Evolutionary conservation across 2,113 vertebrate species (phyloP), one percentile per base, ranked within the genome.

Genomic region (Oreochromis spilurus): DNA sequence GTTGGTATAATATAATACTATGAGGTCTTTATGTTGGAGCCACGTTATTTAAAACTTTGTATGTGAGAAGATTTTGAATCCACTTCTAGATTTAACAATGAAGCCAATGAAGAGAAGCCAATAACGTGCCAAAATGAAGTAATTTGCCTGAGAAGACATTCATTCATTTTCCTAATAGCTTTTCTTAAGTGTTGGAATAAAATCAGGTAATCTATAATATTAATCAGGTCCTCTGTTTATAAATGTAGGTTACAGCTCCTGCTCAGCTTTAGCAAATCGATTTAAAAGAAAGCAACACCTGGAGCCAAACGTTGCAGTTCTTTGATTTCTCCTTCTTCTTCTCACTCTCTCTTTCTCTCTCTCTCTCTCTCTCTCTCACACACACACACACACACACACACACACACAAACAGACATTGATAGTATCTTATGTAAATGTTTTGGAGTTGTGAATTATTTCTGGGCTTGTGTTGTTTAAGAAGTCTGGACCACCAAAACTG

Each of bases 101-200:
- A 48, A 29, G 14, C 14, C 67, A 75, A 34, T 34, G 26, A 88
- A 83, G 58, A 83, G 53, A 54, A 81, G 77, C 70, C 67, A 75
- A 75, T 80, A 91, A 84, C 19, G 83, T 87, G 72, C 65, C 21
- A 79, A 87, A 87, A 82, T 54, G 55, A 45, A 52, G 75, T 55
- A 83, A 62, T 90, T 87, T 87, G 78, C 48, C 82, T 1, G 6
- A n/a, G 11, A 19, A 82, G 21, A 34, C 36, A 36, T 85, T 78
- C 53, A 89, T 91, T 88, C 5, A 21, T 89, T 86, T 84, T 70
- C 65, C 57, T 91, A 91, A 89, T 86, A 88, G 85, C 26, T 38
- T 13, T 43, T 31, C 77, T 58, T 12, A 83, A 14, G 57, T 72
- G 16, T 80, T 84, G 24, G 36, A 89, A 54, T 72, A 79, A 85